Conservation (phyloP, 2,113 vertebrate genomes). For the Xerus inauris region DNA sequence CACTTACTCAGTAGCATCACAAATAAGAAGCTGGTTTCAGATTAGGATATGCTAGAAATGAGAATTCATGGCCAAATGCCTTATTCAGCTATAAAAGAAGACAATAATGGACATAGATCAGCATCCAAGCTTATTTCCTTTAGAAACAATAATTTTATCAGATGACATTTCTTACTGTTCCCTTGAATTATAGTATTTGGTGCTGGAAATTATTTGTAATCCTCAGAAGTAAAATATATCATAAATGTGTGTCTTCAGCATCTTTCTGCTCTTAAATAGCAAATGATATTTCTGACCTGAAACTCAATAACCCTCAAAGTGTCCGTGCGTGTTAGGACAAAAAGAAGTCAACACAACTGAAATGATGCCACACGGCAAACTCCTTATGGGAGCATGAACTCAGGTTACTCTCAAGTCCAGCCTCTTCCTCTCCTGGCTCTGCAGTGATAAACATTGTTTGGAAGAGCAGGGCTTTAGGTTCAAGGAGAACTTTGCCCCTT, state of each 20-base stretch:
- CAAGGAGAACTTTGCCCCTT: neutral
- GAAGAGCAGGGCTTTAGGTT: neutral
- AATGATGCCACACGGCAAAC: neutral
- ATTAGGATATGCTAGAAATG: conserved; percentile 25
- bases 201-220: conserved; percentile 56
- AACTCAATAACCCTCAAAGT: neutral
- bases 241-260: conserved; percentile 20
- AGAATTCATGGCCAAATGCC: conserved; percentile 47
- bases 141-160: conserved; percentile 61
- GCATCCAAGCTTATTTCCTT: conserved; percentile 33
- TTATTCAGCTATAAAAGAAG: conserved; percentile 44
- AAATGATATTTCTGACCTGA: neutral
- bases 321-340: neutral
- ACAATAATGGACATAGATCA: neutral
- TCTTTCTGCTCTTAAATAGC: conserved; percentile 52
- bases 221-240: conserved; percentile 44
- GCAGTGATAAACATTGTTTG: neutral
- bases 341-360: neutral
- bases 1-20: conserved; percentile 2
- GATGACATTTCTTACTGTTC: conserved; percentile 1
- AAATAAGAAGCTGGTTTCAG: conserved; percentile 25
- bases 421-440: neutral
- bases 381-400: neutral
- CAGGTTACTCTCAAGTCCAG: neutral
- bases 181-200: conserved; percentile 41